A percentile compares a stretch with the other conserved stretches of the same genome.
Conservation (phyloP, 2,113 vertebrate species). For the Macrotus californicus region DNA sequence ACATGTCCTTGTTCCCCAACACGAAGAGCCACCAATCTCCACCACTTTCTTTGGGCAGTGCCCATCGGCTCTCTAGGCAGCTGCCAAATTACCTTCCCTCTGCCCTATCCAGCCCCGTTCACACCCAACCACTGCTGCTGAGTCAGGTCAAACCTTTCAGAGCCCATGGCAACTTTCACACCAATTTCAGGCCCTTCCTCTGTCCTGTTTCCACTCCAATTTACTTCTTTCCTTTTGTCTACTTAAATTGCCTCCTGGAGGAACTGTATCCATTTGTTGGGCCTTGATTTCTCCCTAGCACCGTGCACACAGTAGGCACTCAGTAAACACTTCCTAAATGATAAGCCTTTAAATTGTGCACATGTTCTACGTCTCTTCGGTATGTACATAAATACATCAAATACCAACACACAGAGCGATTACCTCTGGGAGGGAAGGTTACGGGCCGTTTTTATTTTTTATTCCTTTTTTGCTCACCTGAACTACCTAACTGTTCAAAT, state of each 20-base stretch:
- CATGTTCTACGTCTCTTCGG: not conserved
- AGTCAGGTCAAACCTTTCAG: not conserved
- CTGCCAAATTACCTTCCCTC: not conserved
- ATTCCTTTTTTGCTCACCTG: not conserved
- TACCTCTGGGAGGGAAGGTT: not conserved
- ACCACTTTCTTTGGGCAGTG: not conserved
- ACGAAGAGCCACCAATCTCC: not conserved
- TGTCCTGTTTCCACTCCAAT: not conserved
- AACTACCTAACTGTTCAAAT: not conserved
- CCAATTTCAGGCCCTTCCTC: not conserved
- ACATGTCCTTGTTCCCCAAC: not conserved
- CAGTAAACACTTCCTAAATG: not conserved
- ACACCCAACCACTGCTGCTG: rapidly evolving
- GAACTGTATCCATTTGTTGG: not conserved
- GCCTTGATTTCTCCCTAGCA: not conserved
- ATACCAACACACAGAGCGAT: not conserved
- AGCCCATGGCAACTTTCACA: not conserved
- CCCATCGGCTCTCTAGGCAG: not conserved
- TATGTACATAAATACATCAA: not conserved
- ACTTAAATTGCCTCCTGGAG: not conserved
- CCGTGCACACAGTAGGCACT: not conserved
- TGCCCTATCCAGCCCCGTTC: not conserved
- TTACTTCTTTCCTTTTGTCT: not conserved
- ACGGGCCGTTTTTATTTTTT: not conserved
- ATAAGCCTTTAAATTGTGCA: not conserved